These are phyloP conservation scores for Biston stratarius DNA, from an alignment of 2,888 invertebrate species.

Conservation along the genomic window DNA sequence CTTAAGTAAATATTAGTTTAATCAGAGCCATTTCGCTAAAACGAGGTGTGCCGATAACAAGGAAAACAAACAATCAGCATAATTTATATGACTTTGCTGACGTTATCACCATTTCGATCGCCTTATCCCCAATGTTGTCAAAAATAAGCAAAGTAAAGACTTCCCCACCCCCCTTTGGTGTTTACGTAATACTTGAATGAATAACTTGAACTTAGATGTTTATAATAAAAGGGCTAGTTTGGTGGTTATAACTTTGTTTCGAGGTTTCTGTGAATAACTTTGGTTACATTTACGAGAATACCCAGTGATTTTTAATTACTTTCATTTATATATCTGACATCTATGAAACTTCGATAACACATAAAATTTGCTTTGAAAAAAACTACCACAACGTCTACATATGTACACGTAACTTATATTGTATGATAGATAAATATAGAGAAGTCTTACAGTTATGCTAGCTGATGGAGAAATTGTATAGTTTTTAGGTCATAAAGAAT, in stretches of 20 bases:
- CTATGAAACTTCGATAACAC: background rate
- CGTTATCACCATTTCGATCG: too few relatives aligned
- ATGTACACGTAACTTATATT: background rate
- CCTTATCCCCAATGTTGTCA: too few relatives aligned
- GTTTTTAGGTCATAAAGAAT: constrained; percentile 3
- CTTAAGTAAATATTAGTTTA: too few relatives aligned
- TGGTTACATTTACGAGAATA: background rate
- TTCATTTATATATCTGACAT: background rate
- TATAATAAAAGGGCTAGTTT: background rate
- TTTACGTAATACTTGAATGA: too few relatives aligned
- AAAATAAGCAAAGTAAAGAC: too few relatives aligned
- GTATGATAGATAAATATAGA: constrained; percentile 8
- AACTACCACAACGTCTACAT: constrained; percentile 9
- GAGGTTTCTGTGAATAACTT: constrained; percentile 2
- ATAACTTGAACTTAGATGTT: too few relatives aligned
- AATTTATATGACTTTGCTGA: too few relatives aligned
- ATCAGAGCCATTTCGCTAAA: too few relatives aligned
- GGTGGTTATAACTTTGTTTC: background rate
- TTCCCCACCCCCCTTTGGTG: too few relatives aligned
- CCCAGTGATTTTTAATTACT: constrained; percentile 5
- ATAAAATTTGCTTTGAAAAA: background rate
- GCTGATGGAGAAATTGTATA: background rate
- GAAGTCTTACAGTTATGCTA: constrained; percentile 1
- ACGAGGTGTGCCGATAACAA: too few relatives aligned
- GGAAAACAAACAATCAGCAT: too few relatives aligned